Evolutionary conservation across 2,113 vertebrate genomes (phyloP).

Genomic region (Brachyistius frenatus): DNA sequence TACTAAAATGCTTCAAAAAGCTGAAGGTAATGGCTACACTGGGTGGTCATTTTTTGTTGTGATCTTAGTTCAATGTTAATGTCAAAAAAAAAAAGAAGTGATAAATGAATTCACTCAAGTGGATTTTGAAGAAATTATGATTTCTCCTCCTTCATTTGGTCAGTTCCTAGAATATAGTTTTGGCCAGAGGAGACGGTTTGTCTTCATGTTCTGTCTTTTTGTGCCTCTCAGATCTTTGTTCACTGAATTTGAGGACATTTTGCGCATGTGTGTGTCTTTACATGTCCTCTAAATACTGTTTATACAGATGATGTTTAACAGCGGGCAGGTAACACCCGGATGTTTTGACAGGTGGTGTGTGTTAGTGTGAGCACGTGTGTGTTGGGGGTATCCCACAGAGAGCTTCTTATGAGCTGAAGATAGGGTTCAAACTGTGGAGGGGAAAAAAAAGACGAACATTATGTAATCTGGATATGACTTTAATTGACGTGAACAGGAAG

Average conservation of each 20-base stretch:
- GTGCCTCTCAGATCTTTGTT: background rate
- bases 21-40: too few relatives aligned
- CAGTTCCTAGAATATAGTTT: too few relatives aligned
- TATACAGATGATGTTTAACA: constrained; percentile 69
- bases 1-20: background rate
- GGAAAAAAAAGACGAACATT: background rate
- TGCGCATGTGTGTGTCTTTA: constrained; percentile 16
- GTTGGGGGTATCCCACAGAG: constrained; percentile 15
- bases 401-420: constrained; percentile 14
- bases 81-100: too few relatives aligned
- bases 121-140: too few relatives aligned
- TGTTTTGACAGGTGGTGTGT: constrained; percentile 73
- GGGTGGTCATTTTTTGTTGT: too few relatives aligned
- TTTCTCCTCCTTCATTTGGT: background rate
- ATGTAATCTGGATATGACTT: constrained; percentile 26
- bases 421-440: constrained; percentile 7
- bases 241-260: constrained; percentile 6
- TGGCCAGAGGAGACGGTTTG: background rate
- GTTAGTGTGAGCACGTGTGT: constrained; percentile 19
- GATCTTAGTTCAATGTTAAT: too few relatives aligned
- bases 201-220: too few relatives aligned
- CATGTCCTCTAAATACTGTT: constrained; percentile 58
- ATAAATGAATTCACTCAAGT: background rate
- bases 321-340: constrained; percentile 70
- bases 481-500: background rate